Evolutionary conservation across 1,140 invertebrate species (phyloP).

Genomic region (Heliothis virescens): DNA sequence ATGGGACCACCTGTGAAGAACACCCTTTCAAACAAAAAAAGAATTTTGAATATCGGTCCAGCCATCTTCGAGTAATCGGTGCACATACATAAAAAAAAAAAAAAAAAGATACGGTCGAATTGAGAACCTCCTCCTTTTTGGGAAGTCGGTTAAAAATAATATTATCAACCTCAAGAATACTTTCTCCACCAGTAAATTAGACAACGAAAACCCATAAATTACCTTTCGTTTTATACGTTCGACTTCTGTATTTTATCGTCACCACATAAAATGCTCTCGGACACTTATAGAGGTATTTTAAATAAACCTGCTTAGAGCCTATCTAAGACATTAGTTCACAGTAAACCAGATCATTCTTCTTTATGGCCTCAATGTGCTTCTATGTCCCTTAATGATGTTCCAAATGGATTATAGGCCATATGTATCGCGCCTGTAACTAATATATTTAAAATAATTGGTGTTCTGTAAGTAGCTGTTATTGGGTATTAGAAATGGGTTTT

Average conservation of each 20-base stretch:
- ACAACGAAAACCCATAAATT: slow-evolving; percentile 4
- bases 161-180: neutral
- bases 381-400: slow-evolving; percentile 16
- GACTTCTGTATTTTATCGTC: slow-evolving; percentile 21
- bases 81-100: too few species aligned
- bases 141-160: too few species aligned
- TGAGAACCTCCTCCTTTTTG: too few species aligned
- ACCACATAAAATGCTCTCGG: slow-evolving; percentile 1
- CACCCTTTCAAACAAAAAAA: too few species aligned
- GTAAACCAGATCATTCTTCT: slow-evolving; percentile 29
- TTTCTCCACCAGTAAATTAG: neutral
- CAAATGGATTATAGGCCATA: slow-evolving; percentile 2
- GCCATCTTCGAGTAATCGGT: too few species aligned
- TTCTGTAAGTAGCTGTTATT: slow-evolving; percentile 23
- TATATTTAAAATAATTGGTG: slow-evolving; percentile 16
- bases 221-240: neutral
- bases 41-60: too few species aligned
- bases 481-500: neutral
- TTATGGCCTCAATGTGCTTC: slow-evolving; percentile 24
- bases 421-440: neutral
- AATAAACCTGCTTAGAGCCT: slow-evolving; percentile 21
- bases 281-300: neutral
- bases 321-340: slow-evolving; percentile 22
- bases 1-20: too few species aligned
- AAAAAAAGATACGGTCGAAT: too few species aligned